Base-by-base conservation (phyloP, 1,140 invertebrate genomes). In the Drosophila saltans region DNA sequence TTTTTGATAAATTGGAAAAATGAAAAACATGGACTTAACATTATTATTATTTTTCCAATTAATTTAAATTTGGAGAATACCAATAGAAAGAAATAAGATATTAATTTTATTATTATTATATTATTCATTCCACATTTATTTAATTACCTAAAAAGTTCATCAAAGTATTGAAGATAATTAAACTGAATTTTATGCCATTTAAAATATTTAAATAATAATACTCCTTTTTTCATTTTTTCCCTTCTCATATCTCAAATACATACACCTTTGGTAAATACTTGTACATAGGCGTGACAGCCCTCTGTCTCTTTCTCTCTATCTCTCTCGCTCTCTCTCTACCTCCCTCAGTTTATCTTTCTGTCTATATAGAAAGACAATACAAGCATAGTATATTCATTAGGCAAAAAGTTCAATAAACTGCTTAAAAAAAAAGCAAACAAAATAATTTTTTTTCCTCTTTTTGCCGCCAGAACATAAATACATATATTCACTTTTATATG, bases 341-440 rank as follows among this genome's bases (percentile, higher is more conserved):
- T 30, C 6, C 4, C 4, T 30, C 33, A 36, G 33, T 36, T 36
- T 61, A 45, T 64, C 26, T 59, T 21, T 59, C 24, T 58, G 45
- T 57, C 28, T 30, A 40, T 66, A 66, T 39, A 39, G 16, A 39
- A 65, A 70, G 73, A 78, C 75, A 78, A 78, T 75, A 66, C 75
- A 70, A 75, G 66, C 66, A 72, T 72, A 83, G 66, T 68, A 72
- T 72, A 83, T 79, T 83, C 79, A 77, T 81, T 81, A 81, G 79
- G 59, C 62, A 52, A 40, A 11, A 67, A 55, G 79, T 80, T 88
- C 83, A 88, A 75, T 83, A 84, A 59, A 82, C 83, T 72, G 66
- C 79, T 74, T 66, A n/a, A 43, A 52, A 52, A 48, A 81, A 76
- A 65, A 59, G 59, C 48, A 74, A 74, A 74, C 61, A 79, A 66